Percentiles rank a stretch among this genome's conserved stretches.
phyloP scores from a whole-genome alignment of 2,888 invertebrate genomes.

The Galerucella calmariensis region DNA sequence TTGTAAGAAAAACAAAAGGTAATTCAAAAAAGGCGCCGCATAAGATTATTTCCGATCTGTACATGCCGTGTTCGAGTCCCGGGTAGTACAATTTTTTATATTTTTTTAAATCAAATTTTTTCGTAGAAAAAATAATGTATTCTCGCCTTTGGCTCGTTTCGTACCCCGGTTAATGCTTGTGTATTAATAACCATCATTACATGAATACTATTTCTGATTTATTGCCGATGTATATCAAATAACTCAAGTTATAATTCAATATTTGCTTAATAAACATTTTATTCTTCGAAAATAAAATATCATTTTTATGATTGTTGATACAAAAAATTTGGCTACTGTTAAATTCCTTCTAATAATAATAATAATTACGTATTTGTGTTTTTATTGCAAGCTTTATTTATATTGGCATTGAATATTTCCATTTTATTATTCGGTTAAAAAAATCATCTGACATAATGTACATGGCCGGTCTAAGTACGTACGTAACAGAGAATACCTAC shows the following conservation, averaged over 20 bases:
- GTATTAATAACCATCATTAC: too few species aligned
- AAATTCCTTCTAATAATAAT: neutral
- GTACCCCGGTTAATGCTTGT: too few species aligned
- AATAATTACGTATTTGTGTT: neutral
- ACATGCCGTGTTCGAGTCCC: too few species aligned
- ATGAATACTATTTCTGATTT: too few species aligned
- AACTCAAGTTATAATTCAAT: neutral
- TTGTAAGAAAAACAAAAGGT: too few species aligned
- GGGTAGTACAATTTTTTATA: too few species aligned
- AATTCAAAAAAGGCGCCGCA: too few species aligned
- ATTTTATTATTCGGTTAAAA: neutral
- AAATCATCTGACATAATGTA: neutral
- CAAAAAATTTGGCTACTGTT: neutral
- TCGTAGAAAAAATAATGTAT: too few species aligned
- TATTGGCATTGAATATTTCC: slow-evolving; percentile 7
- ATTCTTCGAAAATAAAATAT: neutral
- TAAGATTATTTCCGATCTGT: too few species aligned
- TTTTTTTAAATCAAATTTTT: too few species aligned
- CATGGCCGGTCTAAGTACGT: neutral
- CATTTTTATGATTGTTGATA: neutral
- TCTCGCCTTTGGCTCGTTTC: too few species aligned
- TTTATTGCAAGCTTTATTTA: slow-evolving; percentile 3
- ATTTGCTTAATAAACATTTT: neutral
- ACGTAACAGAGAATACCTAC: too few species aligned
- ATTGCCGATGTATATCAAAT: neutral